A percentile compares a stretch with the other conserved stretches of the same genome.
phyloP scores from a whole-genome alignment of 1,140 invertebrate genomes.

The Cydia splendana region DNA sequence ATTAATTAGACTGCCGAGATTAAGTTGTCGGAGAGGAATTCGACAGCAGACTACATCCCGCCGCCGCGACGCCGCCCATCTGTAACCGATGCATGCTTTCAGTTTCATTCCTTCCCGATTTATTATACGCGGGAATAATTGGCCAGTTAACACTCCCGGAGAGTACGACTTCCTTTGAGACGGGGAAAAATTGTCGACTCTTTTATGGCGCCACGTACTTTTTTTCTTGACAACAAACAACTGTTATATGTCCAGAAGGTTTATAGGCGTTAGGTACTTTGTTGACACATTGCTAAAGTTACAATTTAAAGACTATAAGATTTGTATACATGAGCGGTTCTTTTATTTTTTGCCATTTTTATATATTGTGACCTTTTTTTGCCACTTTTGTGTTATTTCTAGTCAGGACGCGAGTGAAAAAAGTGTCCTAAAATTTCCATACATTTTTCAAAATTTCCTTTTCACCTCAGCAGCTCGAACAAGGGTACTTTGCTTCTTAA shows the following conservation, averaged over 20 bases:
- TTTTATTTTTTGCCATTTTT: too few relatives aligned
- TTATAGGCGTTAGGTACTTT: not conserved
- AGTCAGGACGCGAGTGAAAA: too few relatives aligned
- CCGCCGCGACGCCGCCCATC: slow-evolving; percentile 25
- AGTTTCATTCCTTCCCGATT: slow-evolving; percentile 8
- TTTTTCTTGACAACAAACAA: not conserved
- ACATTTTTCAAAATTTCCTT: too few relatives aligned
- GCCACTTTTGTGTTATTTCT: too few relatives aligned
- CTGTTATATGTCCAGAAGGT: slow-evolving; percentile 3
- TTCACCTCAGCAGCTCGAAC: too few relatives aligned
- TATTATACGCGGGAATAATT: slow-evolving; percentile 1
- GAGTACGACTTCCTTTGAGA: slow-evolving; percentile 5
- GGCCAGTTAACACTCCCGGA: not conserved
- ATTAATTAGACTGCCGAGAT: slow-evolving; percentile 60
- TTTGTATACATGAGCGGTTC: too few relatives aligned
- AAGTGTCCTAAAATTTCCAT: too few relatives aligned
- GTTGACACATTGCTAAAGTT: not conserved
- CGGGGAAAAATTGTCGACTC: slow-evolving; percentile 2
- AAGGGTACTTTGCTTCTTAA: too few relatives aligned
- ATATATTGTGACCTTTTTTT: too few relatives aligned
- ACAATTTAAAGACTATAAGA: not conserved
- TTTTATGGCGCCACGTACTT: slow-evolving; percentile 10
- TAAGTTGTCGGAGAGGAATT: slow-evolving; percentile 62
- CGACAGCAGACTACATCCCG: slow-evolving; percentile 34
- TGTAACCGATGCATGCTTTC: slow-evolving; percentile 25